Evolutionary conservation across 2,113 vertebrate genomes (phyloP), one percentile per base, ranked within the genome.

Genomic region (Pipra filicauda): DNA sequence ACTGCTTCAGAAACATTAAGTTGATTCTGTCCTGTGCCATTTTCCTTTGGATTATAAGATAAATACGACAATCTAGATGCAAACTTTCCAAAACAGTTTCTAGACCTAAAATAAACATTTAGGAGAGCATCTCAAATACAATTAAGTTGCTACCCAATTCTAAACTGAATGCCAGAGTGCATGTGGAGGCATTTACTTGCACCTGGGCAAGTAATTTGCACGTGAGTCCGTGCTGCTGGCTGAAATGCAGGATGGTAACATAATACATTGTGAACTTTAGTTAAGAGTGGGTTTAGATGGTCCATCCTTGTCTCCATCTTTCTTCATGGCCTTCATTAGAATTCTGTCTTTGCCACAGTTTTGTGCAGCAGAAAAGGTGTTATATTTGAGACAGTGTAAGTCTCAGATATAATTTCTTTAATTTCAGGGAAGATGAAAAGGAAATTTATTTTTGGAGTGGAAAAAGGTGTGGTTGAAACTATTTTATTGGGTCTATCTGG

Each of bases 391-490:
- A 46, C 20, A n/a, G 11, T 17, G 12, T 59, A 73, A 73, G 46
- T 76, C 37, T 91, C 7, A 23, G 16, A 24, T 77, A 2, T 9
- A 55, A 65, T 72, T 89, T 89, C 10, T 79, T 70, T 71, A 95
- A 82, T 49, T 92, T 55, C 71, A 76, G 70, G 52, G 57, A 88
- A 76, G 55, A 58, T 91, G 17, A 94, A 87, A 96, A 91, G 24
- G 44, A 91, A 58, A n/a, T 67, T 85, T 85, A 37, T 23, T 94
- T 96, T 94, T 64, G 55, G 72, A 67, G 31, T 69, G 55, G 64
- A 66, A 76, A 15, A 91, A 49, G 20, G 15, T 78, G 55, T 83
- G 54, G 27, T 84, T 93, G 59, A 71, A 95, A 75, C 16, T 13
- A 61, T 52, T 95, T 92, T 80, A 64, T 52, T 74, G 22, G 17